Percentiles rank a stretch among this genome's conserved stretches.
Conservation (phyloP, 2,113 vertebrate species). For the Stomatorhinus ivindoensis region DNA sequence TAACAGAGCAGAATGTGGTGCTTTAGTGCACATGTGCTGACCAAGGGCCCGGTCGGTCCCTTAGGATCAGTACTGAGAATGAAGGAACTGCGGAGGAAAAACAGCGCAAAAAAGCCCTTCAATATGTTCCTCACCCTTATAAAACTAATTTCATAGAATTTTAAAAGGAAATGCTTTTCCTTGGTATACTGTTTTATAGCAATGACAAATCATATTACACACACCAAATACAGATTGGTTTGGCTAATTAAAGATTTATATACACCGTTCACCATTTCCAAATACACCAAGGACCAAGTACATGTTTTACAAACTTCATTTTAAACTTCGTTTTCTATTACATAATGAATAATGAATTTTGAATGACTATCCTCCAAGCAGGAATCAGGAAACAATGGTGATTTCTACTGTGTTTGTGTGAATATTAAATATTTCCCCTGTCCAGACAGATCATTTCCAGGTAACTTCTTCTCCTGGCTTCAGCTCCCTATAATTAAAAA, state of each 20-base stretch:
- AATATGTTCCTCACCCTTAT: background rate
- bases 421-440: background rate
- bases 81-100: background rate
- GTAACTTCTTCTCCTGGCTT: constrained; percentile 81
- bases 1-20: background rate
- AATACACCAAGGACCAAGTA: background rate
- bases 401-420: background rate
- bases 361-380: background rate
- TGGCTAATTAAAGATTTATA: background rate
- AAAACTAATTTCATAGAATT: background rate
- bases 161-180: background rate
- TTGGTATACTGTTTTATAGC: background rate
- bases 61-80: background rate
- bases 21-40: background rate
- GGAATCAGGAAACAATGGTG: background rate
- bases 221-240: background rate
- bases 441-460: constrained; percentile 70
- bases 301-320: background rate
- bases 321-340: background rate
- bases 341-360: background rate
- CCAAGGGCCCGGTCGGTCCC: background rate
- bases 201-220: background rate
- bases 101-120: background rate
- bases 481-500: constrained; percentile 65
- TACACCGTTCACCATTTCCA: background rate